A percentile compares a stretch with the other conserved stretches of the same genome.
Evolutionary conservation across 2,888 invertebrate species (phyloP).

Genomic region (Phorcus lineatus): DNA sequence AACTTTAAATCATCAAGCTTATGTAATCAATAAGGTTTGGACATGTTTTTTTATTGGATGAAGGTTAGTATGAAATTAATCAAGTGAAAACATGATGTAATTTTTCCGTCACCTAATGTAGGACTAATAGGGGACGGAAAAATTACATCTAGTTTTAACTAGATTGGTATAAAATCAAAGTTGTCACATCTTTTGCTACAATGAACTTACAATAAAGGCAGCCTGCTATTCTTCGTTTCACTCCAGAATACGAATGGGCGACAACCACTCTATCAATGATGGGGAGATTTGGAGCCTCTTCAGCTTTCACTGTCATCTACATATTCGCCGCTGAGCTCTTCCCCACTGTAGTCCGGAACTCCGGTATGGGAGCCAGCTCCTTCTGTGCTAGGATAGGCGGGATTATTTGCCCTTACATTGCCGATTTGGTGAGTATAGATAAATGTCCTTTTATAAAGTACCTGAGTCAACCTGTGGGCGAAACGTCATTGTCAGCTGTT

Average conservation of each 20-base stretch:
- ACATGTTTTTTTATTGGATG: too few relatives aligned
- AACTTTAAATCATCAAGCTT: too few relatives aligned
- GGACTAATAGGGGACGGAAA: too few relatives aligned
- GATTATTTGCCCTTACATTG: slow-evolving; percentile 88
- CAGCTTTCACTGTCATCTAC: slow-evolving; percentile 90
- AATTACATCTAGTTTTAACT: too few relatives aligned
- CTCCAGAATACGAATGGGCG: slow-evolving; percentile 40
- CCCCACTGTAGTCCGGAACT: slow-evolving; percentile 91
- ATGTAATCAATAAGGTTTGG: too few relatives aligned
- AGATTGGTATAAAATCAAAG: too few relatives aligned
- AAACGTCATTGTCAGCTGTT: too few relatives aligned
- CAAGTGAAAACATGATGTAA: too few relatives aligned
- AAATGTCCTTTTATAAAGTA: neutral
- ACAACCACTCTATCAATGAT: slow-evolving; percentile 82
- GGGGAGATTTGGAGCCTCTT: slow-evolving; percentile 88
- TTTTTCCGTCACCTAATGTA: too few relatives aligned
- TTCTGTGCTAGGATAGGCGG: slow-evolving; percentile 91
- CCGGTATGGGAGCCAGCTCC: slow-evolving; percentile 89
- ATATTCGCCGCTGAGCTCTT: slow-evolving; percentile 91
- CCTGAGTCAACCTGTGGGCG: too few relatives aligned
- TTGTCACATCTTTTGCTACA: neutral
- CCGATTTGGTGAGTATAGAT: slow-evolving; percentile 74
- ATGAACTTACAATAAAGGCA: neutral
- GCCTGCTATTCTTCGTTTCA: neutral
- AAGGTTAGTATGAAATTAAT: too few relatives aligned